Conservation (phyloP, 2,888 invertebrate genomes). For the Catocala nupta region DNA sequence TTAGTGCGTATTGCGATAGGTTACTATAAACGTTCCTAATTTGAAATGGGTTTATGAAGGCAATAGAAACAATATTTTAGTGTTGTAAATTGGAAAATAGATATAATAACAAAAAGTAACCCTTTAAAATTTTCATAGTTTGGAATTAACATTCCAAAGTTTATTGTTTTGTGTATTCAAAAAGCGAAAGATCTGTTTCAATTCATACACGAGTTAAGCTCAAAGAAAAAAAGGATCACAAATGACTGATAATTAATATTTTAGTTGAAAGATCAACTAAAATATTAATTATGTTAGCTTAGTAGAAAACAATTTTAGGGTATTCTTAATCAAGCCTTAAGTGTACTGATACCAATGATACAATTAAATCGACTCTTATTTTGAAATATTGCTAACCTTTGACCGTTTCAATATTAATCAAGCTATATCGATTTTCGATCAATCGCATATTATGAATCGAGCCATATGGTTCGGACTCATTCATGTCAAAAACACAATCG, state of each 20-base stretch:
- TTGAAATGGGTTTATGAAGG: constrained; percentile 2
- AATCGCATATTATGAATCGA: constrained; percentile 9
- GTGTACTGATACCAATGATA: neutral
- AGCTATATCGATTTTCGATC: constrained; percentile 10
- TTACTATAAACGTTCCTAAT: constrained; percentile 7
- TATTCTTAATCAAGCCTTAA: no score
- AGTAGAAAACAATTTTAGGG: neutral
- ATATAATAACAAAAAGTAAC: neutral
- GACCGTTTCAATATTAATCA: constrained; percentile 11
- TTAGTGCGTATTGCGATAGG: constrained; percentile 24
- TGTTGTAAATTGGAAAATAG: neutral
- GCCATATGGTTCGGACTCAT: constrained; percentile 1
- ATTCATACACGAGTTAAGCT: no score
- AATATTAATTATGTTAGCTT: neutral
- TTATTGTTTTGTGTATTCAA: no score
- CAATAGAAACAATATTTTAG: neutral
- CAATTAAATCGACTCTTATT: neutral
- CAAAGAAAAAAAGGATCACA: no score
- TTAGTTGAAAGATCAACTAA: no score
- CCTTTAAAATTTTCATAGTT: neutral
- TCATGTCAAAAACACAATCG: constrained; percentile 21
- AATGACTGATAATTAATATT: no score
- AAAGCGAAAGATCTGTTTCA: no score
- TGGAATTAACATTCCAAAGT: no score
- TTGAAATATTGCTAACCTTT: constrained; percentile 5